These are phyloP conservation scores for Hydrophis major DNA, from an alignment of 2,797 vertebrate species.

Conservation along the genomic window DNA sequence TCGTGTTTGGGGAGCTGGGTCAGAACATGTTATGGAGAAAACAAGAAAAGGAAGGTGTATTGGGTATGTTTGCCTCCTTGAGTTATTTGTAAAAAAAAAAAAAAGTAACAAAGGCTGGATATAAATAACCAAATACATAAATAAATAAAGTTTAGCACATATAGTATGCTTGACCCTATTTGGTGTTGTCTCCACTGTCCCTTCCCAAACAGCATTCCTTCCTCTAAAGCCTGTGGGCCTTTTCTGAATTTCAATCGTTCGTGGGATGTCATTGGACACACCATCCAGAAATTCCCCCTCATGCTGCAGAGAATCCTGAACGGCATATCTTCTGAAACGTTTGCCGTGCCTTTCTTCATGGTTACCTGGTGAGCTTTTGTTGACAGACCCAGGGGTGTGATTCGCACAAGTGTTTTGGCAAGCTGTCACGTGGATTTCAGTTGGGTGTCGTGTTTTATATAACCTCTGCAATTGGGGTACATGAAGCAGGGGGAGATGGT, in stretches of 20 bases:
- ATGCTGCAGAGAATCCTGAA: conserved; percentile 66
- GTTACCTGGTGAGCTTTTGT: conserved; percentile 80
- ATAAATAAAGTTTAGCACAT: neutral
- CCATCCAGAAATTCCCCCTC: conserved; percentile 70
- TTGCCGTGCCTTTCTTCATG: conserved; percentile 89
- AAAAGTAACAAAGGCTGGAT: neutral
- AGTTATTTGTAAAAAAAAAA: neutral
- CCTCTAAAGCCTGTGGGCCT: conserved; percentile 88
- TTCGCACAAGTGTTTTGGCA: neutral
- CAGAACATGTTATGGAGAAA: neutral
- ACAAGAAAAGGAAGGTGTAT: neutral
- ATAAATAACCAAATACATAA: neutral
- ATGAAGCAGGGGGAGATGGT: neutral
- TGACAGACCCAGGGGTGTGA: neutral
- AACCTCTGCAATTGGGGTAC: neutral
- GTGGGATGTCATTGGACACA: conserved; percentile 80
- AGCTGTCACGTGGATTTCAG: neutral
- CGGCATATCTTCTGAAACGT: conserved; percentile 83
- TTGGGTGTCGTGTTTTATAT: neutral
- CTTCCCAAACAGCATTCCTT: conserved; percentile 75
- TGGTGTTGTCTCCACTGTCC: neutral
- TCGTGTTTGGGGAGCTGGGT: too few relatives aligned
- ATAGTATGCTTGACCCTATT: neutral
- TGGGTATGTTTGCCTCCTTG: neutral
- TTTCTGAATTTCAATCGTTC: conserved; percentile 84